These are phyloP conservation scores for Sebastes cheni DNA, from an alignment of 2,797 vertebrate species.

Conservation along the genomic window DNA sequence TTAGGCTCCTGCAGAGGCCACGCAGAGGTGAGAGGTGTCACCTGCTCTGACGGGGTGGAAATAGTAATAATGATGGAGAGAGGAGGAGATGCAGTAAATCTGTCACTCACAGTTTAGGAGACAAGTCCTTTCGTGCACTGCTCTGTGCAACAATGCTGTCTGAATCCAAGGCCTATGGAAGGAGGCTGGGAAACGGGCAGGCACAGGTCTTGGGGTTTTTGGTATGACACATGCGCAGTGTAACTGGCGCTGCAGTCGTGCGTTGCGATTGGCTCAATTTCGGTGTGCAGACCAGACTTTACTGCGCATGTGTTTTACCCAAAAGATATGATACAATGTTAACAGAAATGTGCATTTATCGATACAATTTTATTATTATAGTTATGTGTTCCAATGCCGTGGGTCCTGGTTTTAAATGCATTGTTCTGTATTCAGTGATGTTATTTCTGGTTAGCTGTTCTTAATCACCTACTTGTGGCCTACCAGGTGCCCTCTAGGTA, in stretches of 20 bases:
- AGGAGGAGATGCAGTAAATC: slow-evolving; percentile 23
- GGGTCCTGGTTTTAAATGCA: not conserved
- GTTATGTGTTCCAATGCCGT: not conserved
- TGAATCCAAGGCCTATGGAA: not conserved
- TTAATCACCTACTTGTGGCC: not conserved
- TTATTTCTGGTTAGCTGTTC: not conserved
- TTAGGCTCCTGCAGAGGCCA: not conserved
- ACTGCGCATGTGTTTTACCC: too few relatives aligned
- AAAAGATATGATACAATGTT: too few relatives aligned
- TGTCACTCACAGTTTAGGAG: not conserved
- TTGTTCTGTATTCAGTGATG: not conserved
- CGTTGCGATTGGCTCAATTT: too few relatives aligned
- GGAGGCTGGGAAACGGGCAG: too few relatives aligned
- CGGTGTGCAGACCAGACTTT: too few relatives aligned
- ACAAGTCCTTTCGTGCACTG: not conserved
- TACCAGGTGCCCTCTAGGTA: not conserved
- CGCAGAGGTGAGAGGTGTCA: slow-evolving; percentile 22
- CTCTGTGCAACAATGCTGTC: slow-evolving; percentile 1
- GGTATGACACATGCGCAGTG: too few relatives aligned
- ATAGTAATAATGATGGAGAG: not conserved
- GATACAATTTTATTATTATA: too few relatives aligned
- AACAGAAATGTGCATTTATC: too few relatives aligned
- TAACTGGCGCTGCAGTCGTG: too few relatives aligned
- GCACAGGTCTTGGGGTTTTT: too few relatives aligned
- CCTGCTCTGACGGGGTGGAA: slow-evolving; percentile 20